Evolutionary conservation across 1,140 invertebrate species (phyloP).

Genomic region (Drosophila leontia): DNA sequence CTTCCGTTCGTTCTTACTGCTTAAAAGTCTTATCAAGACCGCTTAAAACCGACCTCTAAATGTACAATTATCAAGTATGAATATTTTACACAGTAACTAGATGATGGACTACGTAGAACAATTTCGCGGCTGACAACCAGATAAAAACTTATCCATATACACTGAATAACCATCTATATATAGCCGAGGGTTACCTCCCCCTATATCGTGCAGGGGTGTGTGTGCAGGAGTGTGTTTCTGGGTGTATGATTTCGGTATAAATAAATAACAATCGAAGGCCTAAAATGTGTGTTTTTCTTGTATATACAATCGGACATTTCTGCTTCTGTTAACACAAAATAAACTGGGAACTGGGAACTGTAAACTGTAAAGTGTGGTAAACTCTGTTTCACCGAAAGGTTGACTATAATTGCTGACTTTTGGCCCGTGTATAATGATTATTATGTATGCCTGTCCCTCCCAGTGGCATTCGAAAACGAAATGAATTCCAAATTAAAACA

Average conservation of each 20-base stretch:
- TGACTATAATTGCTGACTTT: constrained; percentile 64
- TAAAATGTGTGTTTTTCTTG: constrained; percentile 50
- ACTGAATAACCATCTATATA: constrained; percentile 60
- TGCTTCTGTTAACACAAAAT: constrained; percentile 56
- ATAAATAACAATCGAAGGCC: constrained; percentile 49
- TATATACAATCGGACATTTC: constrained; percentile 63
- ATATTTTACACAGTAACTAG: constrained; percentile 76
- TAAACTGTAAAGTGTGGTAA: constrained; percentile 3
- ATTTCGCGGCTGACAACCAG: constrained; percentile 70
- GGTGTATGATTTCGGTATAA: constrained; percentile 35
- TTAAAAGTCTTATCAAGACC: constrained; percentile 81
- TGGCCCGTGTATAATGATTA: constrained; percentile 38
- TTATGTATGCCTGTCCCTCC: constrained; percentile 14
- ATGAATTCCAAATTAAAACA: constrained; percentile 65
- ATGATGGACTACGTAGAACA: constrained; percentile 76
- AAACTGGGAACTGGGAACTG: constrained; percentile 13
- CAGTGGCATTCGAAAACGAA: constrained; percentile 25
- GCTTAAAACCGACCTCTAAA: constrained; percentile 78
- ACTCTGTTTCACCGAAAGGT: constrained; percentile 38
- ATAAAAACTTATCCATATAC: constrained; percentile 73
- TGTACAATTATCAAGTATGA: constrained; percentile 72
- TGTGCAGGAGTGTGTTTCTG: not conserved
- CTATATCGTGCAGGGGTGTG: constrained; percentile 13
- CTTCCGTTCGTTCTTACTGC: constrained; percentile 55
- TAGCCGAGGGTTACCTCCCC: constrained; percentile 20